Conservation (phyloP, 2,888 invertebrate species). For the Callyntrura sp. region DNA sequence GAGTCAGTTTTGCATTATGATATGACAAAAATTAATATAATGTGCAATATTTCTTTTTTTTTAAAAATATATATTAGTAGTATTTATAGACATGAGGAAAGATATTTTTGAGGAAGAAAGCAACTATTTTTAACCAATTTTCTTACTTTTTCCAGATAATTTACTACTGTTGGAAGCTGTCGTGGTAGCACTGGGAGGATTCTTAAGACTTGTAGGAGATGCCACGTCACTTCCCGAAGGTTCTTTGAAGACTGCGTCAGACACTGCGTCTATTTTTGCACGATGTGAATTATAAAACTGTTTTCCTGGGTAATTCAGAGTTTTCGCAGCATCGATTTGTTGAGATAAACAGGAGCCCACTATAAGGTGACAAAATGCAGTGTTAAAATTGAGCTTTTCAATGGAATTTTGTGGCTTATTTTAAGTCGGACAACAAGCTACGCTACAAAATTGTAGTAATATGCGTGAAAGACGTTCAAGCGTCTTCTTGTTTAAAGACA, state of each 20-base stretch:
- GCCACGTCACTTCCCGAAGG: conserved; percentile 54
- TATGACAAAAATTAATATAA: no score
- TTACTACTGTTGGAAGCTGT: conserved; percentile 72
- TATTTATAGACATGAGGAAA: not conserved
- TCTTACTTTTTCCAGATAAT: conserved; percentile 70
- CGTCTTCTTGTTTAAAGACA: no score
- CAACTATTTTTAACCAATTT: no score
- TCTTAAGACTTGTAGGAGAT: conserved; percentile 66
- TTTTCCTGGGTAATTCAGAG: conserved; percentile 76
- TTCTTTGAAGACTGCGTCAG: conserved; percentile 71
- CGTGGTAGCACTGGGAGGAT: conserved; percentile 75
- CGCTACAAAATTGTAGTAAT: not conserved
- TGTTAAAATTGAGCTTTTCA: not conserved
- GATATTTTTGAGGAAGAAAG: not conserved
- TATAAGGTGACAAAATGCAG: no score
- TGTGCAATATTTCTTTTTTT: no score
- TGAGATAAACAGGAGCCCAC: conserved; percentile 82
- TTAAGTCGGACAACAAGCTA: not conserved
- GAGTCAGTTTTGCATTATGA: no score
- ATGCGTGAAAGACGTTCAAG: no score
- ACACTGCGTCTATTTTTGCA: conserved; percentile 79
- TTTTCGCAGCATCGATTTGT: conserved; percentile 77
- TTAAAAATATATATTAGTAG: no score
- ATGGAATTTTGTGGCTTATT: not conserved
- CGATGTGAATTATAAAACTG: conserved; percentile 77